A percentile compares a stretch with the other conserved stretches of the same genome.
Conservation (phyloP, 2,797 vertebrate genomes). For the Psittacula echo region DNA sequence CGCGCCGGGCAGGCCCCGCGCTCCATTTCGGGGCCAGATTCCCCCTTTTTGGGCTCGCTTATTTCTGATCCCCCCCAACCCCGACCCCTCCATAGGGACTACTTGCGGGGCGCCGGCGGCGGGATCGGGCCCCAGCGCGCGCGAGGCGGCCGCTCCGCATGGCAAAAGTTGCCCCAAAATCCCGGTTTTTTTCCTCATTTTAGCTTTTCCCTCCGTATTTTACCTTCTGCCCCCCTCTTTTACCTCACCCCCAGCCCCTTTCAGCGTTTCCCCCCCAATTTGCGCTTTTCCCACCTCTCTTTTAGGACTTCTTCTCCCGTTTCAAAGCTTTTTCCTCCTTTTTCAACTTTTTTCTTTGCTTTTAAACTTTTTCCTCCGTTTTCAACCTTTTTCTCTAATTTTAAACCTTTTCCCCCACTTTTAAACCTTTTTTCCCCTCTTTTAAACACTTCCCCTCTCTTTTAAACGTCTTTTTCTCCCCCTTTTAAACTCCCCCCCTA, state of each 20-base stretch:
- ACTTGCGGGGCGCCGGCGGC: background rate
- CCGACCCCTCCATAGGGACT: too few relatives aligned
- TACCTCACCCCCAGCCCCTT: fast-evolving
- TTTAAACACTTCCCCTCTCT: too few relatives aligned
- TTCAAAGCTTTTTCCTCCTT: too few relatives aligned
- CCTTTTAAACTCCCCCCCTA: too few relatives aligned
- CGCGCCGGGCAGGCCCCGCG: background rate
- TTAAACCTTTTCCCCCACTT: too few relatives aligned
- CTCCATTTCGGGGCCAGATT: background rate
- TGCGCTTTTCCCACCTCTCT: background rate
- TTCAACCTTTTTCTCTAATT: background rate
- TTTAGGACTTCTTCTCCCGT: background rate
- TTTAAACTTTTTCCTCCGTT: background rate
- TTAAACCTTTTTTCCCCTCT: too few relatives aligned
- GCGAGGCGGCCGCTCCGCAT: background rate
- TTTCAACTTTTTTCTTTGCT: too few relatives aligned
- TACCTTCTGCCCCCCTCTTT: background rate
- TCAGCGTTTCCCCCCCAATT: too few relatives aligned
- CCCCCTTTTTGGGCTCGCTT: background rate
- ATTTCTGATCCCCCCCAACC: too few relatives aligned
- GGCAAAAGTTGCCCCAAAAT: background rate
- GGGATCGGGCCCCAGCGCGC: fast-evolving
- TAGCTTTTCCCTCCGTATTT: background rate
- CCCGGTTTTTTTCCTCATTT: fast-evolving
- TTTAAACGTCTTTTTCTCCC: too few relatives aligned